Base-by-base conservation (phyloP, 1,140 invertebrate genomes). In the Chironomus striatipennis region DNA sequence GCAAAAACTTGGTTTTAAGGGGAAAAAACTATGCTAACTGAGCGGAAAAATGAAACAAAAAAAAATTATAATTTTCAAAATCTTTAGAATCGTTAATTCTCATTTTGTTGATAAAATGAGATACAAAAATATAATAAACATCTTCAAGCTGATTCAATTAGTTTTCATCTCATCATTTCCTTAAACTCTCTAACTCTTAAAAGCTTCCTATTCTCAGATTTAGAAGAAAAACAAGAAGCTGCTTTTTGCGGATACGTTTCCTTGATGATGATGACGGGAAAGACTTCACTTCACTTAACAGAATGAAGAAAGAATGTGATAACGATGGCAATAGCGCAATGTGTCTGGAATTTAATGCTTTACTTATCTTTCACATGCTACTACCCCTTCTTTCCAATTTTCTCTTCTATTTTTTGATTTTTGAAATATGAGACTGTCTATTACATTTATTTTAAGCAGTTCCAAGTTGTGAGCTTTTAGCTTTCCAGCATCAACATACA, bases 301-400 rank as follows among this genome's bases (percentile, higher is more conserved):
- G 47, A 4, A 12, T 57, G 47, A 57, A 15, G 47, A 34, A 34
- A 34, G 24, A 34, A 57, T 57, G 9, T 57, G 47, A 57, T 57
- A 57, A 57, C 47, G n/a, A 57, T 57, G 47, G n/a, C 12, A 57
- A 57, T 57, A 57, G 47, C 47, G 47, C 47, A 57, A 57, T 57
- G 47, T 57, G 47, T 57, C 47, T 57, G 47, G 47, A 57, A 57
- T 57, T 57, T 57, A 57, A 57, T 57, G 12, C n/a, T 57, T 57
- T 47, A n/a, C 12, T 57, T n/a, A n/a, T 57, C 12, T 57, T 57
- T 57, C 47, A 57, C n/a, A 34, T 34, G 24, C 24, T 34, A 34
- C 24, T 34, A 34, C 24, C 5, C 24, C 24, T 34, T 34, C 5
- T 57, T 57, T 57, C 47, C 24, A 34, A 34, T 34, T 34, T 34